These are phyloP conservation scores for Erpornis zantholeuca DNA, from an alignment of 2,113 vertebrate species.

Conservation along the genomic window DNA sequence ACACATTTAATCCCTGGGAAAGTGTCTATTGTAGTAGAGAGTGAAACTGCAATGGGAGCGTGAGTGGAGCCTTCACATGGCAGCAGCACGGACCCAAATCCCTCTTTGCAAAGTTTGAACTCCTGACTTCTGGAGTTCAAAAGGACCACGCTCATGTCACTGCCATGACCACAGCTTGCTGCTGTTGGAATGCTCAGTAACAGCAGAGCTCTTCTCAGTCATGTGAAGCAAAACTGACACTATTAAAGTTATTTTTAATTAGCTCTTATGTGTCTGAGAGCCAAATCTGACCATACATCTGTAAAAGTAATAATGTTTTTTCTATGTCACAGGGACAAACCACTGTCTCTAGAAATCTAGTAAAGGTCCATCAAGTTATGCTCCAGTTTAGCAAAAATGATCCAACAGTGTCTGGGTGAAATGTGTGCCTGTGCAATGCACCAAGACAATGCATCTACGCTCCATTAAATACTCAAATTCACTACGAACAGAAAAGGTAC, in stretches of 20 bases:
- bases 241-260: background rate
- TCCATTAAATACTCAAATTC: background rate
- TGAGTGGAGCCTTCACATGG: background rate
- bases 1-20: constrained; percentile 7
- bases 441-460: background rate
- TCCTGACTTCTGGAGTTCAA: background rate
- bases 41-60: background rate
- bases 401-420: background rate
- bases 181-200: background rate
- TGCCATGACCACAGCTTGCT: rapidly evolving
- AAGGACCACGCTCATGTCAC: rapidly evolving
- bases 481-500: background rate
- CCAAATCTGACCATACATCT: background rate
- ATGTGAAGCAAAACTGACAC: background rate
- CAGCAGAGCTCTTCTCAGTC: background rate
- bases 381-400: background rate
- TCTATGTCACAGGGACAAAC: background rate
- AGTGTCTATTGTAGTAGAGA: background rate
- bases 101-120: background rate
- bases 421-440: background rate
- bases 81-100: background rate
- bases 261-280: background rate
- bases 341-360: background rate
- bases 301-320: background rate
- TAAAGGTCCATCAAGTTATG: background rate